Base-by-base conservation (phyloP, 2,797 vertebrate genomes). In the Tolypeutes matacus region DNA sequence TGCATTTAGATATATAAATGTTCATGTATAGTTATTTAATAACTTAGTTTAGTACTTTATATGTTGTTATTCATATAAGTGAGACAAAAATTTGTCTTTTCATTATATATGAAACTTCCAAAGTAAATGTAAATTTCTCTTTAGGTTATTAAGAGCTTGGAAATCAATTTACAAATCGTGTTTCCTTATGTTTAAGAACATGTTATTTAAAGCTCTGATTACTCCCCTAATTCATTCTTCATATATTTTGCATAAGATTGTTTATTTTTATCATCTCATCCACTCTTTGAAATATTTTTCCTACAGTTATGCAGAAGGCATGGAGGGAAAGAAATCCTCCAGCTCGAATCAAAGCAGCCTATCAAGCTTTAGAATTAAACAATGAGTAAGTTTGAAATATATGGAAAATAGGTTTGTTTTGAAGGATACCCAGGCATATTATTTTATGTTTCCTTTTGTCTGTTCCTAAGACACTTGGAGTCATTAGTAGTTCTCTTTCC, bases 251-350 rank as follows among this genome's bases (percentile, higher is more conserved):
- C 73, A 36, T 92, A 91, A 70, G 51, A 31, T 86, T 86, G 84
- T 81, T 94, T 93, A 10, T 94, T 84, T 93, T 95, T 96, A 92
- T 96, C 75, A 97, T 69, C 93, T 95, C 95, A 96, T 94, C 72
- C 53, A 67, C 85, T 97, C 78, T 97, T 96, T 96, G 83, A 96
- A 51, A 9, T 97, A 84, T 96, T 94, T 98, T 97, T 84, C 39
- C 96, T 90, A 90, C 98, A 99, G 99, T 99, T 94, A 99, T 99
- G 99, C 99, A 99, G 98, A 99, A 99, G 97, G 99, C 99, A 3
- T 99, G 99, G 99, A 98, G 99, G 80, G 99, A 99, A 98, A 99
- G 99, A 98, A 99, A 99, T 98, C 99, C 99, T 76, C 99, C 99
- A 96, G 99, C 99, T 97, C 98, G 99, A 97, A 99, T 99, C 97